Conservation (phyloP, 2,888 invertebrate species). For the Oegoconia quadripuncta region DNA sequence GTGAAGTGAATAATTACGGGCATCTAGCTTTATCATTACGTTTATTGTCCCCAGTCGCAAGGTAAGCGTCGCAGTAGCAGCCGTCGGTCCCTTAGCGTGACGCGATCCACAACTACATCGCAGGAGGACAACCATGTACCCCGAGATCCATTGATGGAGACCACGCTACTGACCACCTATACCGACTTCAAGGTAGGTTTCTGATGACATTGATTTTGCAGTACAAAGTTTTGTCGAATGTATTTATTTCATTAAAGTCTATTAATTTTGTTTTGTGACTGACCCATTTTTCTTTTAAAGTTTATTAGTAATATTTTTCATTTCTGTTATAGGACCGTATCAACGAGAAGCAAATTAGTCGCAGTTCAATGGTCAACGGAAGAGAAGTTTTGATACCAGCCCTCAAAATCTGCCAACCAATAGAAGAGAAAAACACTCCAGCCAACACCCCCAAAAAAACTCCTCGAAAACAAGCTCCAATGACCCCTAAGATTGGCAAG, state of each 20-base stretch:
- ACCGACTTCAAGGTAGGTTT: conserved; percentile 69
- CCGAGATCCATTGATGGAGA: conserved; percentile 58
- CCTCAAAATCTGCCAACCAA: conserved; percentile 9
- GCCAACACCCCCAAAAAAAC: conserved; percentile 50
- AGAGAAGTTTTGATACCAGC: conserved; percentile 30
- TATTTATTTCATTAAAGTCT: neutral
- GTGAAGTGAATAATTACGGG: neutral
- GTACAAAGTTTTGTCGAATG: neutral
- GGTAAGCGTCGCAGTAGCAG: conserved; percentile 57
- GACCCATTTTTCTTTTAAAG: neutral
- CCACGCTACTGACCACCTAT: conserved; percentile 63
- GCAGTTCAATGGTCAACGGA: conserved; percentile 70
- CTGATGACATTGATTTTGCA: neutral
- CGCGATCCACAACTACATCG: conserved; percentile 34
- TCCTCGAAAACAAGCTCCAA: conserved; percentile 36
- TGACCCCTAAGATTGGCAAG: conserved; percentile 62
- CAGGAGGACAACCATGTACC: conserved; percentile 25
- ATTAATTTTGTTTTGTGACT: neutral
- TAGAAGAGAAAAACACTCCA: conserved; percentile 29
- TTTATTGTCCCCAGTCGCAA: conserved; percentile 38
- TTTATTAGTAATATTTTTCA: neutral
- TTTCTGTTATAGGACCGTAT: conserved; percentile 65
- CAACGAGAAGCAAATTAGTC: conserved; percentile 67
- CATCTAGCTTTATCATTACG: neutral
- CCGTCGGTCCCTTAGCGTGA: conserved; percentile 42